Percentiles rank a stretch among this genome's conserved stretches.
Conservation (phyloP, 2,888 invertebrate genomes). For the Tubulanus polymorphus region DNA sequence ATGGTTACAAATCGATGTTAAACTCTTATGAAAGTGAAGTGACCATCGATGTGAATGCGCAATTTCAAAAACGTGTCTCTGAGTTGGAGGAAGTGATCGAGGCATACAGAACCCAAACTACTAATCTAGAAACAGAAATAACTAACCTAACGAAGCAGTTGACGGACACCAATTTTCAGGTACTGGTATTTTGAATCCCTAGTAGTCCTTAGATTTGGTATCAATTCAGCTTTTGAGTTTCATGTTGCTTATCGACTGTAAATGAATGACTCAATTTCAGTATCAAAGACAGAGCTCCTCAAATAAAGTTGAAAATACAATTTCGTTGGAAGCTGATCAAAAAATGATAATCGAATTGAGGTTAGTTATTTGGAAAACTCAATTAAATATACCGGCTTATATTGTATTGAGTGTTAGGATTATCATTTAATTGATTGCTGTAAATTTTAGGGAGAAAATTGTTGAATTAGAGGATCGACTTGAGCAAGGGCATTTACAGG, state of each 20-base stretch:
- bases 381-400: not conserved
- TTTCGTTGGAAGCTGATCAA: slow-evolving; percentile 21
- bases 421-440: slow-evolving; percentile 3
- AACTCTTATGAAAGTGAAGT: slow-evolving; percentile 46
- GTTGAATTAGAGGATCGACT: slow-evolving; percentile 32
- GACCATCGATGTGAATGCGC: slow-evolving; percentile 27
- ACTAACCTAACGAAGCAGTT: not conserved
- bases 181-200: too few relatives aligned
- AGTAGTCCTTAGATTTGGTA: too few relatives aligned
- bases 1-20: slow-evolving; percentile 40
- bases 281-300: too few relatives aligned
- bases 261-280: too few relatives aligned
- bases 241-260: too few relatives aligned
- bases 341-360: slow-evolving; percentile 24
- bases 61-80: slow-evolving; percentile 22
- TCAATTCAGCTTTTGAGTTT: too few relatives aligned
- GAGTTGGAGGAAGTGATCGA: slow-evolving; percentile 33
- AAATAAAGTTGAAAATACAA: too few relatives aligned
- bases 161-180: slow-evolving; percentile 11
- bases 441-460: slow-evolving; percentile 33
- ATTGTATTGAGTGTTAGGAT: not conserved
- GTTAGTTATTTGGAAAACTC: slow-evolving; percentile 12
- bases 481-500: slow-evolving; percentile 43
- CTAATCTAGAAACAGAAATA: slow-evolving; percentile 29
- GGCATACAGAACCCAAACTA: slow-evolving; percentile 30